Evolutionary conservation across 2,797 vertebrate genomes (phyloP), one percentile per base, ranked within the genome.

Genomic region (Thunnus albacares): DNA sequence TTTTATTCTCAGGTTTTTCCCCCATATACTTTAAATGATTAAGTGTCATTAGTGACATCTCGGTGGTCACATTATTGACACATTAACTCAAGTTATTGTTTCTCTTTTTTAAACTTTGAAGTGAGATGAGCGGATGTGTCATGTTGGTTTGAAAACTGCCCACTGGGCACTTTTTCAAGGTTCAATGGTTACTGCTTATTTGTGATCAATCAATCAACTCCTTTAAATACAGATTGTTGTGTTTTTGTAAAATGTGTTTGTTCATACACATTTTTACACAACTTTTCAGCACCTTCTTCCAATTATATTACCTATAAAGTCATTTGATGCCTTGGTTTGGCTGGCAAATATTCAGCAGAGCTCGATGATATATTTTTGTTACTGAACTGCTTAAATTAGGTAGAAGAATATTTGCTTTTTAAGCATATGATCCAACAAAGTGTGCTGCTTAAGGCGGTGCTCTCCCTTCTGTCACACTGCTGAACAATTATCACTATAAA

Each of bases 361-460:
- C 35, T 15, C 5, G 1, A 6, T 60, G 11, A 59, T 57, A 1
- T 7, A 0, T 2, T 51, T 61, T 71, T 28, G 7, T 35, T 63
- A 38, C 30, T 17, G 33, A 20, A 43, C 18, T 59, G 5, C 33
- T 38, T 53, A 30, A 58, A 77, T 73, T 55, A 66, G 58, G 33
- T 53, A 24, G 26, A 33, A 64, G 62, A 68, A 18, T 13, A 64
- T 61, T 74, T 82, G 47, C 53, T 68, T 76, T 53, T 77, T 14
- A 55, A 88, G 78, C 86, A 83, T 78, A 69, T 81, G 78, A 83
- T 85, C 52, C 17, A 70, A 69, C 63, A 43, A 72, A 80, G 77
- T 28, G 47, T 62, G 69, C 52, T 6, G 49, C 85, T 82, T 43
- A 24, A 78, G 82, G 84, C 82, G 0, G 38, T 6, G 59, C 30